Evolutionary conservation across 1,140 invertebrate genomes (phyloP).

Genomic region (Phenacoccus solenopsis): DNA sequence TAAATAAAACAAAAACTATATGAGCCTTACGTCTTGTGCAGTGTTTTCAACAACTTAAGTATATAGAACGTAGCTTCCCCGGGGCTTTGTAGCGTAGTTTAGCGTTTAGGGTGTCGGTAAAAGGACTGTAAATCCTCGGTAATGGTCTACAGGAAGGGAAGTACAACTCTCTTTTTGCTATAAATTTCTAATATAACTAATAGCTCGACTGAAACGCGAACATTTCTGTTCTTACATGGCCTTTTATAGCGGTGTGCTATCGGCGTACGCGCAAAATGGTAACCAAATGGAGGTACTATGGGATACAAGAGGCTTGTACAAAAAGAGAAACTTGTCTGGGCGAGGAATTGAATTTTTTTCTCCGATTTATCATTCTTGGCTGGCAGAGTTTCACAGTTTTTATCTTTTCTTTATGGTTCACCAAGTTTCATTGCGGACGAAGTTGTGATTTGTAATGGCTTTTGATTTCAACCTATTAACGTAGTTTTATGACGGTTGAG

Average conservation of each 20-base stretch:
- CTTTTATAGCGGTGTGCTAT: no score
- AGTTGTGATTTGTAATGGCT: no score
- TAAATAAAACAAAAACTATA: conserved; percentile 15
- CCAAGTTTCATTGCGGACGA: background rate
- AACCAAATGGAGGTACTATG: no score
- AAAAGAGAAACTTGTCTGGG: no score
- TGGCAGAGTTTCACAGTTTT: background rate
- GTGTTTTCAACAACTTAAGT: conserved; percentile 16
- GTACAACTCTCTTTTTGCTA: background rate
- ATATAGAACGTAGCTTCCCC: background rate
- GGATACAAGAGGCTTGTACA: no score
- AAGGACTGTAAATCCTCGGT: conserved; percentile 10
- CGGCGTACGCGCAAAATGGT: background rate
- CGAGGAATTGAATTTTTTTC: background rate
- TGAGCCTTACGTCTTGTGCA: conserved; percentile 8
- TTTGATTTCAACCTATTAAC: no score
- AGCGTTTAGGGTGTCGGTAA: background rate
- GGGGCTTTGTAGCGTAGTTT: conserved; percentile 3
- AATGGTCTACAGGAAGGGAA: conserved; percentile 11
- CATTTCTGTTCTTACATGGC: no score
- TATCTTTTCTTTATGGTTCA: background rate
- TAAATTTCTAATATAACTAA: conserved; percentile 18
- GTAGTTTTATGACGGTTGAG: no score
- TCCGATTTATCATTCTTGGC: background rate
- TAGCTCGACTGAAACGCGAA: background rate